A percentile compares a stretch with the other conserved stretches of the same genome.
phyloP scores from a whole-genome alignment of 2,113 vertebrate species.

The Glareola pratincola region DNA sequence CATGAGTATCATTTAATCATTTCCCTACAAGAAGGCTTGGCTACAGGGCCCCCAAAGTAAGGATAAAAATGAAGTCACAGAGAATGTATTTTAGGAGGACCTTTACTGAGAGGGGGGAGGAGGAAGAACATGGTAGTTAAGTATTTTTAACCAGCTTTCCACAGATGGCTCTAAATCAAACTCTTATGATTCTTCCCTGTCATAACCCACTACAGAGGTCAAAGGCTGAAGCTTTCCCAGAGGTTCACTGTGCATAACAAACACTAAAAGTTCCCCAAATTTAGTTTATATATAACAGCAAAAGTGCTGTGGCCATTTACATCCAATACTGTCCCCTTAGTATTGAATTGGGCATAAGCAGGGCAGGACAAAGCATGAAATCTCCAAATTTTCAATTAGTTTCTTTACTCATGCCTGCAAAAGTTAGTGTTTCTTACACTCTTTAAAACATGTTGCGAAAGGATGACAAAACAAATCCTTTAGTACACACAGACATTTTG shows the following conservation, averaged over 20 bases:
- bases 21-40: slow-evolving; percentile 26
- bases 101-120: neutral
- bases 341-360: neutral
- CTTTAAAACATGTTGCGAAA: neutral
- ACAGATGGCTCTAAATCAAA: slow-evolving; percentile 68
- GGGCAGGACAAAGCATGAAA: neutral
- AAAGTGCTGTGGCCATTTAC: neutral
- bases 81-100: slow-evolving; percentile 17
- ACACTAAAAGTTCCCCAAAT: slow-evolving; percentile 61
- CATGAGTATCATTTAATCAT: slow-evolving; percentile 1
- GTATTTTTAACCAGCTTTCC: slow-evolving; percentile 58
- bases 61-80: slow-evolving; percentile 17
- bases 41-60: slow-evolving; percentile 4
- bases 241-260: slow-evolving; percentile 63
- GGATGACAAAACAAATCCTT: neutral
- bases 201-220: slow-evolving; percentile 65
- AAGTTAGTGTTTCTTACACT: neutral
- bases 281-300: slow-evolving; percentile 41
- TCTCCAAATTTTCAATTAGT: neutral
- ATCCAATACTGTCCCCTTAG: neutral
- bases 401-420: neutral
- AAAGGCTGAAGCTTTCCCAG: slow-evolving; percentile 78
- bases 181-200: slow-evolving; percentile 59
- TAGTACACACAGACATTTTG: neutral
- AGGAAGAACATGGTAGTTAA: neutral